These are phyloP conservation scores for Brenthis hecate DNA, from an alignment of 2,888 invertebrate genomes.

Conservation along the genomic window DNA sequence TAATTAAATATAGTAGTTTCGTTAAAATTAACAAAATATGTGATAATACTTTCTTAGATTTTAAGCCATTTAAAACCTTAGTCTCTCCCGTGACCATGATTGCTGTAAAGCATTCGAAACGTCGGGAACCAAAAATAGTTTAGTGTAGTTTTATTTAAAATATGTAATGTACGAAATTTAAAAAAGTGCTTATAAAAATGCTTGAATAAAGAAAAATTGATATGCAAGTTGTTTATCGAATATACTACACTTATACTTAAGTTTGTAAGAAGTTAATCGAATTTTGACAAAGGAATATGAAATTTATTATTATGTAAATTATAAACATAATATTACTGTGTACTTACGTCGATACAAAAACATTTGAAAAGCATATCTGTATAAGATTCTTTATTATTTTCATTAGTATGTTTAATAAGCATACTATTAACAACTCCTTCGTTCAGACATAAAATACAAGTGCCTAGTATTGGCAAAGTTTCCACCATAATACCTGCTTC, in stretches of 20 bases:
- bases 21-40: slow-evolving; percentile 7
- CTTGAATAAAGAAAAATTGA: too few relatives aligned
- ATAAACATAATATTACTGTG: neutral
- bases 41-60: neutral
- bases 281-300: neutral
- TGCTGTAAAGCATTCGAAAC: too few relatives aligned
- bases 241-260: too few relatives aligned
- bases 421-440: slow-evolving; percentile 72
- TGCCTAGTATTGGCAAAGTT: slow-evolving; percentile 63
- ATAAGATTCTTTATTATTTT: slow-evolving; percentile 57
- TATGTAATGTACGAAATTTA: neutral
- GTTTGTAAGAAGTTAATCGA: neutral
- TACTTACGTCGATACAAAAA: slow-evolving; percentile 73
- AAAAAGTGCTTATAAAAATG: too few relatives aligned
- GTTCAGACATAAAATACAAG: slow-evolving; percentile 70
- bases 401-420: slow-evolving; percentile 54
- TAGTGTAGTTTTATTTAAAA: neutral
- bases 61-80: too few relatives aligned
- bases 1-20: neutral
- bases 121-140: too few relatives aligned
- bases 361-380: slow-evolving; percentile 67
- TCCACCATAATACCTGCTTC: slow-evolving; percentile 66
- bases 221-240: too few relatives aligned
- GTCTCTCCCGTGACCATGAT: too few relatives aligned
- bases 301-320: neutral